These are phyloP conservation scores for Leiothrix lutea DNA, from an alignment of 2,113 vertebrate genomes.

Conservation along the genomic window DNA sequence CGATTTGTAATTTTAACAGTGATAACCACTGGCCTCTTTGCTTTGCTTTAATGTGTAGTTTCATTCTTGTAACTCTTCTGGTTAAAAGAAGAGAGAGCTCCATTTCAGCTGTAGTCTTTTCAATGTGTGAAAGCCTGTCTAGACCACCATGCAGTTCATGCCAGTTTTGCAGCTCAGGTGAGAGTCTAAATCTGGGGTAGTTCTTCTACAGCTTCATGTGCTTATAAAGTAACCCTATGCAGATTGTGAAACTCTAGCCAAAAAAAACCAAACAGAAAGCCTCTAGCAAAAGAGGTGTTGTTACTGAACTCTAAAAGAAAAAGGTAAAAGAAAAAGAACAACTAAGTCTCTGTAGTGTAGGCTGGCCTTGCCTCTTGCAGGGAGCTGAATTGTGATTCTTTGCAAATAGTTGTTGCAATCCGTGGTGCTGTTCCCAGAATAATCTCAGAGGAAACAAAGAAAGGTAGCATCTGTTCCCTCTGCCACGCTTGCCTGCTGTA, in stretches of 20 bases:
- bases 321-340: background rate
- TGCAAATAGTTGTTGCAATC: background rate
- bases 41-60: background rate
- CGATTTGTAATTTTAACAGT: background rate
- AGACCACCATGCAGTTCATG: background rate
- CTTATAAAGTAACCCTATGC: background rate
- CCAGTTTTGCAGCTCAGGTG: background rate
- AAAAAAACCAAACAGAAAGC: background rate
- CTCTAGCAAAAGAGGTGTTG: background rate
- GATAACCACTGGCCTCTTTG: accelerated
- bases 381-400: background rate
- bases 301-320: background rate
- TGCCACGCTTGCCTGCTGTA: accelerated
- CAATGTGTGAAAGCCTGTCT: accelerated
- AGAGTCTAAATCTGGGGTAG: background rate
- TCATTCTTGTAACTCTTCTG: background rate
- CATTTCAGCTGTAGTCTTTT: background rate
- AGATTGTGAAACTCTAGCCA: background rate
- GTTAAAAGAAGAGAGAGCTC: background rate
- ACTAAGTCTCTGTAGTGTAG: background rate
- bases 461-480: background rate
- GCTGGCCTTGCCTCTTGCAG: background rate
- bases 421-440: background rate
- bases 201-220: background rate
- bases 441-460: background rate